Base-by-base conservation (phyloP, 2,113 vertebrate genomes). In the Ginglymostoma cirratum region DNA sequence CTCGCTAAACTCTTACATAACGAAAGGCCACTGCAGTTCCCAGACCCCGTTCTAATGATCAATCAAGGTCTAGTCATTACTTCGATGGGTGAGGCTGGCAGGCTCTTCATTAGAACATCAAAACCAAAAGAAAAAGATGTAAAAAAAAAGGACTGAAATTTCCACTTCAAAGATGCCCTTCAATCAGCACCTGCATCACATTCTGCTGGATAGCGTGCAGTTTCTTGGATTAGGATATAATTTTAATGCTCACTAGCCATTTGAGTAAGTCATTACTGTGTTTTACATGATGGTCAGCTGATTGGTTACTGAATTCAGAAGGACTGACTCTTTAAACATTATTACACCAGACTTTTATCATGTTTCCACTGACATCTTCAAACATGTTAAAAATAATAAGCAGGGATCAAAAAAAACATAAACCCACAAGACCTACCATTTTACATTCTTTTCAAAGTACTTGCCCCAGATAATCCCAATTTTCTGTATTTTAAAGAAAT, bases 261-360 rank as follows among this genome's bases (percentile, higher is more conserved):
- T 72, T 72, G 93, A 96, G 96, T 89, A 96, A 96, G 96, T 96
- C 96, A 97, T 72, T 96, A 95, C 93, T 70, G 27, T 72, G 70
- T 72, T 87, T 70, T 72, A 95, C 67, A 42, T 72, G 67, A 48
- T 70, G 67, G 93, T 95, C 93, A 95, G 65, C 38, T 45, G 38
- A 72, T 45, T 72, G 66, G 93, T 42, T 27, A 34, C 66, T 95
- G 93, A 48, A 48, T 95, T 72, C 67, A 92, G 96, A 96, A 83
- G 96, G 96, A 96, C 96, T 96, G 0, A 15, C 96, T 96, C 96
- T 96, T 97, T 97, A 97, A 96, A 97, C 96, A 96, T 97, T 96
- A 96, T 97, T 97, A 97, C 96, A 96, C 94, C 96, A 95, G 0
- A 17, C 96, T 97, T 97, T 97, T 97, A 97, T 97, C 97, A 97